Conservation (phyloP, 2,888 invertebrate genomes). For the Mycalesis mineus region DNA sequence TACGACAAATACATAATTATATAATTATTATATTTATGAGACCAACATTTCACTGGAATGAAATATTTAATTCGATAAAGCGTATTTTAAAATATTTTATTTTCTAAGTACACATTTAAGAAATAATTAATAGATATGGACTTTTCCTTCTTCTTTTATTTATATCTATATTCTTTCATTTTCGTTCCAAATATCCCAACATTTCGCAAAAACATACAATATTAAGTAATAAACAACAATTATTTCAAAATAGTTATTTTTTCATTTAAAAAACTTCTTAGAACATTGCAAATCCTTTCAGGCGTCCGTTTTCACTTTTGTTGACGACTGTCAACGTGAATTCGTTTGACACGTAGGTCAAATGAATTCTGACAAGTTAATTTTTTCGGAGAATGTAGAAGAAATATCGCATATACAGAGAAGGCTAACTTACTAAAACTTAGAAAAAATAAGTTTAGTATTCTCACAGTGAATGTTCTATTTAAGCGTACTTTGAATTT, state of each 20-base stretch:
- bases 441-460: not conserved
- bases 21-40: constrained; percentile 7
- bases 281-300: not conserved
- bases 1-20: constrained; percentile 8
- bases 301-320: not conserved
- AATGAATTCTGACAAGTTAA: not conserved
- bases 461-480: not conserved
- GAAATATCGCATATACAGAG: not conserved
- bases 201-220: constrained; percentile 3
- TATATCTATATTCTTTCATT: not conserved
- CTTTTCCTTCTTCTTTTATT: constrained; percentile 20
- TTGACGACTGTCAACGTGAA: not conserved
- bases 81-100: constrained; percentile 24
- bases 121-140: constrained; percentile 26
- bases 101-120: constrained; percentile 17
- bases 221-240: not conserved
- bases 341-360: not conserved
- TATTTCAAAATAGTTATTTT: constrained; percentile 1
- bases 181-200: constrained; percentile 4
- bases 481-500: not conserved
- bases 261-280: not conserved
- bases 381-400: not conserved
- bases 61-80: constrained; percentile 23
- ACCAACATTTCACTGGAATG: constrained; percentile 17
- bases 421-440: not conserved